These are phyloP conservation scores for Euphydryas editha DNA, from an alignment of 2,888 invertebrate genomes.

Conservation along the genomic window DNA sequence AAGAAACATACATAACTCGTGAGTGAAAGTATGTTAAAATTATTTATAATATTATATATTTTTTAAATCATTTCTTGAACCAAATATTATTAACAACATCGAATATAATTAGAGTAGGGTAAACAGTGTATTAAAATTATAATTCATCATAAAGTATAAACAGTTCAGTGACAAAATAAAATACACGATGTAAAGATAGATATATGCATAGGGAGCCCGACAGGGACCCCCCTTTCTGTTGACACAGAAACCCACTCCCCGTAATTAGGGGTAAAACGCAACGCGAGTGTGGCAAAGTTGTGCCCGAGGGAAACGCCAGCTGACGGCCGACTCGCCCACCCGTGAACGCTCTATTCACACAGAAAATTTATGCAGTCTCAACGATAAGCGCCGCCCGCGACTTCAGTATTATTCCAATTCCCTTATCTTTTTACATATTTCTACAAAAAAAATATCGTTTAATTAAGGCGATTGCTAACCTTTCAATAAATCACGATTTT, in stretches of 20 bases:
- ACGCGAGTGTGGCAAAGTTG: slow-evolving; percentile 27
- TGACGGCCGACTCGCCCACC: slow-evolving; percentile 51
- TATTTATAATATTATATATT: neutral
- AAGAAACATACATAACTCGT: slow-evolving; percentile 57
- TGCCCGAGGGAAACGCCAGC: slow-evolving; percentile 62
- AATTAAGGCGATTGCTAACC: slow-evolving; percentile 45
- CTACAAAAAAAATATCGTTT: slow-evolving; percentile 39
- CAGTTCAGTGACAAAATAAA: slow-evolving; percentile 5
- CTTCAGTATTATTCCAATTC: slow-evolving; percentile 11
- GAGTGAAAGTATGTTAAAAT: slow-evolving; percentile 60
- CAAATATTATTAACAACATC: neutral
- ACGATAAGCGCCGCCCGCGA: slow-evolving; percentile 15
- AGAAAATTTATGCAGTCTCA: slow-evolving; percentile 49
- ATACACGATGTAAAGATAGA: neutral
- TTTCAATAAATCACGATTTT: slow-evolving; percentile 46
- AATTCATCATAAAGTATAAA: neutral
- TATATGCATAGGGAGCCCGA: slow-evolving; percentile 6
- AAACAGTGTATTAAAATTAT: neutral
- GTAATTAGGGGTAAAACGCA: slow-evolving; percentile 63
- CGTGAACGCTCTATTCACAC: slow-evolving; percentile 53
- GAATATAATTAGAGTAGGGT: neutral
- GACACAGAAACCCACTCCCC: slow-evolving; percentile 70
- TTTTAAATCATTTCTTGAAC: neutral
- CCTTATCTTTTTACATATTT: slow-evolving; percentile 13
- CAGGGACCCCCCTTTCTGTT: slow-evolving; percentile 49